Base-by-base conservation (phyloP, 2,113 vertebrate species). In the Eidolon helvum region DNA sequence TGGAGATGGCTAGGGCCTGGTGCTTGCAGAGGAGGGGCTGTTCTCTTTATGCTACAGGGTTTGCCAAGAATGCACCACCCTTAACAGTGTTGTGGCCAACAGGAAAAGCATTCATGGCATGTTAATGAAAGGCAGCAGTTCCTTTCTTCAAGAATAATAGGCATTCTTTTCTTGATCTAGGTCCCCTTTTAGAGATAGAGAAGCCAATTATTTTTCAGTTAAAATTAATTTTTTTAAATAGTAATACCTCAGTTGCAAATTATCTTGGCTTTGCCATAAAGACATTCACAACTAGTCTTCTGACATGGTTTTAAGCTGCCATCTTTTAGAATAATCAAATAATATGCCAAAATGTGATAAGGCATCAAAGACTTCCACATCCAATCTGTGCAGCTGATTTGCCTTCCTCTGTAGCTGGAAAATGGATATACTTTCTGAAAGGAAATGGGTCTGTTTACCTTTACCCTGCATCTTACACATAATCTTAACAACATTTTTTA, bases 171-270 rank as follows among this genome's bases (percentile, higher is more conserved):
- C 38, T 84, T 82, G 38, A 96, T 33, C 43, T 72, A 26, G n/a
- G 9, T 69, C 30, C 12, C 24, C 16, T 75, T 92, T 82, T 69
- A 82, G 66, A 95, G 87, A 79, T 80, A 87, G 66, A 95, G 55
- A 91, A 94, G 88, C 75, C 84, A 78, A 55, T 94, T 97, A 94
- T 89, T 86, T 97, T 96, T 94, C 74, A 50, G 74, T 97, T 96
- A 91, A 96, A 84, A 19, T 72, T 93, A 82, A 72, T 61, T 69
- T 93, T 93, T 95, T 75, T 59, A 55, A 95, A 79, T 86, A 55
- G 3, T 69, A 38, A 35, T 95, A 40, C 24, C 45, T 92, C 19
- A 68, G 78, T 93, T 94, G 50, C 33, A 87, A 8, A 92, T 95
- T 86, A 33, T 7, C 35, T n/a, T 74, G 33, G 18, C 14, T 91